phyloP scores from a whole-genome alignment of 2,113 vertebrate species.

The Sinocyclocheilus anophthalmus region DNA sequence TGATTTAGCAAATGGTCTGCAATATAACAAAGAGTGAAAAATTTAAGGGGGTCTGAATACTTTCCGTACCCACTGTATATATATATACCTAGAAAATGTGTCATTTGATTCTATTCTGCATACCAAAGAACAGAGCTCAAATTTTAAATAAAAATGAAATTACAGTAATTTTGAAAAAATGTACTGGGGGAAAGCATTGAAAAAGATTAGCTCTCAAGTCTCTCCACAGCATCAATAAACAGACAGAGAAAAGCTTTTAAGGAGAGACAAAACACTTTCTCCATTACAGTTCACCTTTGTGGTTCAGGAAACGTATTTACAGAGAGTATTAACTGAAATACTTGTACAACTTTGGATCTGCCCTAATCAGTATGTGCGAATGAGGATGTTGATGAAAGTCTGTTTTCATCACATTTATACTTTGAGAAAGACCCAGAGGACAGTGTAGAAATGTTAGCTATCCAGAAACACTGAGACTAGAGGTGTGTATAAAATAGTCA shows the following conservation, averaged over 20 bases:
- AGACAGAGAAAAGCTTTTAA: conserved; percentile 42
- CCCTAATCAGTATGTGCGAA: conserved; percentile 17
- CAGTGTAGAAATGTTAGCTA: not conserved
- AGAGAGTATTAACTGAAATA: not conserved
- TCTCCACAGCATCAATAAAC: conserved; percentile 27
- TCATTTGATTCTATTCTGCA: not conserved
- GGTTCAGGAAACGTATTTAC: conserved; percentile 34
- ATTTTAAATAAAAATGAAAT: not conserved
- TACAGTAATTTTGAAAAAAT: not conserved
- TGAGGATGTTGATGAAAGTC: conserved; percentile 1
- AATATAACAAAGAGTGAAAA: no score
- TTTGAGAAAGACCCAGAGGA: not conserved
- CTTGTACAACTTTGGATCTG: conserved; percentile 5
- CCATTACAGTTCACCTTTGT: conserved; percentile 48
- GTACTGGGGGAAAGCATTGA: not conserved
- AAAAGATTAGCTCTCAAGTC: conserved; percentile 5
- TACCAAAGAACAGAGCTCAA: not conserved
- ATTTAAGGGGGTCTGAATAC: no score
- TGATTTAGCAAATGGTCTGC: no score
- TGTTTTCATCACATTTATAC: conserved; percentile 37
- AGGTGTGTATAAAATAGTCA: not conserved
- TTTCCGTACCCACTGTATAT: no score
- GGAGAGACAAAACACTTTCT: conserved; percentile 32
- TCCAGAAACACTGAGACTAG: not conserved
- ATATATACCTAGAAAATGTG: not conserved